Evolutionary conservation across 2,888 invertebrate species (phyloP).

Genomic region (Metalampra italica): DNA sequence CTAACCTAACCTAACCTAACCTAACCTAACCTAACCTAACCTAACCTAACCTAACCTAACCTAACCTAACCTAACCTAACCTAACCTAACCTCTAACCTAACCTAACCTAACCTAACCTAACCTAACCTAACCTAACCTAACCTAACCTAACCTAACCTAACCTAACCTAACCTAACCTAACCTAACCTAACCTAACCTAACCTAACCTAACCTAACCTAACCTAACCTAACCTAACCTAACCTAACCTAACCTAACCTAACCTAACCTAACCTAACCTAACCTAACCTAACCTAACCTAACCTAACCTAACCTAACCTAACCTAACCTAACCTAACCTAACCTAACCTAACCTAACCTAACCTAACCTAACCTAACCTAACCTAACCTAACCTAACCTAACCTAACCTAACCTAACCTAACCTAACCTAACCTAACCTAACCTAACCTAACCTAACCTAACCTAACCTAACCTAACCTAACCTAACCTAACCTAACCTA

Average conservation of each 20-base stretch:
- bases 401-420: no score
- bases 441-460: no score
- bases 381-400: no score
- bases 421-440: no score
- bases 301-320: constrained; percentile 20
- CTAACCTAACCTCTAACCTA: constrained; percentile 1
- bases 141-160: not conserved
- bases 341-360: constrained; percentile 16
- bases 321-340: constrained; percentile 17
- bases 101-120: constrained; percentile 8
- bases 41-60: not conserved
- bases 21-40: not conserved
- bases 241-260: not conserved
- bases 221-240: not conserved
- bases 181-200: not conserved
- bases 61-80: not conserved
- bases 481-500: no score
- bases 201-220: not conserved
- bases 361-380: constrained; percentile 20
- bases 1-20: not conserved
- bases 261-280: constrained; percentile 8
- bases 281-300: constrained; percentile 21
- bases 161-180: not conserved
- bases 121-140: not conserved
- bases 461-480: no score